Conservation (phyloP, 2,113 vertebrate species). For the Machaerirhynchus nigripectus region DNA sequence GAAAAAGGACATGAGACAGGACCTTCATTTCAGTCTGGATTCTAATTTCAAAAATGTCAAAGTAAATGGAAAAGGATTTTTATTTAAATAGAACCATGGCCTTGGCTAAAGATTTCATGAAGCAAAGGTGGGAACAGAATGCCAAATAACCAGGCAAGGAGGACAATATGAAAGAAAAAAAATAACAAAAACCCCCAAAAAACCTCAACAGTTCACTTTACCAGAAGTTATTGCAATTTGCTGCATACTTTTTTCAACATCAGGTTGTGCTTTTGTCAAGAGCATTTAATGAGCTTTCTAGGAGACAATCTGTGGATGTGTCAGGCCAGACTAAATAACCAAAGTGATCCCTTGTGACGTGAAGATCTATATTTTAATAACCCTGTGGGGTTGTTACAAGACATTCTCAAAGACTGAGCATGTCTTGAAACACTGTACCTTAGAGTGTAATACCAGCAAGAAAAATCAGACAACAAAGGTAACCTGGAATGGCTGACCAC, state of each 20-base stretch:
- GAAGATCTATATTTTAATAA: background rate
- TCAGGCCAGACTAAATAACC: background rate
- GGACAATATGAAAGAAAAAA: background rate
- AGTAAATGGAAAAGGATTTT: constrained; percentile 31
- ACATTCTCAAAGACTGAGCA: background rate
- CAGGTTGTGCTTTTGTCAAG: background rate
- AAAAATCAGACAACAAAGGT: background rate
- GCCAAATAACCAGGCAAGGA: background rate
- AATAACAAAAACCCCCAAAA: too few relatives aligned
- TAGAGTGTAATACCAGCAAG: background rate
- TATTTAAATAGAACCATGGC: constrained; percentile 29
- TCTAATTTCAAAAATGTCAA: constrained; percentile 51
- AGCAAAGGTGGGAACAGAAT: background rate
- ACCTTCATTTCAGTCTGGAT: constrained; percentile 21
- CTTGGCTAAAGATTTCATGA: background rate
- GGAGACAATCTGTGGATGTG: background rate
- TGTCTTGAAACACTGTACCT: background rate
- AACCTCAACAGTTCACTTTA: background rate
- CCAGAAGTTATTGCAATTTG: background rate
- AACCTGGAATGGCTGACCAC: background rate
- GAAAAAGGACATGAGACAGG: constrained; percentile 5
- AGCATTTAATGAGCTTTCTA: background rate
- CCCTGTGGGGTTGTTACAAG: background rate
- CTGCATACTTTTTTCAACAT: background rate
- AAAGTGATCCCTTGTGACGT: background rate